phyloP scores from a whole-genome alignment of 2,113 vertebrate species.

The Saccopteryx bilineata region DNA sequence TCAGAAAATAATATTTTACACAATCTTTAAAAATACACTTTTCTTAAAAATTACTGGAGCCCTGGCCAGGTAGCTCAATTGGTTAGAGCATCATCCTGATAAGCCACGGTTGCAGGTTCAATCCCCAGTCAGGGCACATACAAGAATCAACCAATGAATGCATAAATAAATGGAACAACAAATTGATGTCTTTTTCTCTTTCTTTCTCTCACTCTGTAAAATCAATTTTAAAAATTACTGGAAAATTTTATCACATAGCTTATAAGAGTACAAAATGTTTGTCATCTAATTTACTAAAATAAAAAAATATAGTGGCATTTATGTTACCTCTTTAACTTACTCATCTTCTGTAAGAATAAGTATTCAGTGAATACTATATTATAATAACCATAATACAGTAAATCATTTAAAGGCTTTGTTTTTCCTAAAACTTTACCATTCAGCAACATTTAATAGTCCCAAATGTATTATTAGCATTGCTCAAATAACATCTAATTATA shows the following conservation, averaged over 20 bases:
- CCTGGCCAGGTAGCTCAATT: no score
- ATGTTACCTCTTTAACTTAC: not conserved
- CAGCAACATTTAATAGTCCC: not conserved
- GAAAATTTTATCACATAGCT: not conserved
- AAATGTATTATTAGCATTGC: not conserved
- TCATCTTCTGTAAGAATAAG: not conserved
- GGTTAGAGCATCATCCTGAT: no score
- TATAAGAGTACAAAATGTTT: not conserved
- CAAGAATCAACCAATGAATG: no score
- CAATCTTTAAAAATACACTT: not conserved
- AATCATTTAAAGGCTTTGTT: slow-evolving; percentile 39
- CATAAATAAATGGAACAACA: no score
- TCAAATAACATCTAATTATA: slow-evolving; percentile 43
- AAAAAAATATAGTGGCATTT: slow-evolving; percentile 42
- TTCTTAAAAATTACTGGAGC: slow-evolving; percentile 20
- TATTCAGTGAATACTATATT: slow-evolving; percentile 2
- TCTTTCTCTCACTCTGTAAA: no score
- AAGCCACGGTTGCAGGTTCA: no score
- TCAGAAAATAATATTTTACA: not conserved
- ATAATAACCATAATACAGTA: not conserved
- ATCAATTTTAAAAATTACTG: not conserved
- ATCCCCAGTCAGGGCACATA: no score
- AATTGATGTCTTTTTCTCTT: no score
- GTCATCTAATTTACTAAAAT: slow-evolving; percentile 35
- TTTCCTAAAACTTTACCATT: slow-evolving; percentile 11